Conservation (phyloP, 1,140 invertebrate species). For the Ceratosolen fusciceps region DNA sequence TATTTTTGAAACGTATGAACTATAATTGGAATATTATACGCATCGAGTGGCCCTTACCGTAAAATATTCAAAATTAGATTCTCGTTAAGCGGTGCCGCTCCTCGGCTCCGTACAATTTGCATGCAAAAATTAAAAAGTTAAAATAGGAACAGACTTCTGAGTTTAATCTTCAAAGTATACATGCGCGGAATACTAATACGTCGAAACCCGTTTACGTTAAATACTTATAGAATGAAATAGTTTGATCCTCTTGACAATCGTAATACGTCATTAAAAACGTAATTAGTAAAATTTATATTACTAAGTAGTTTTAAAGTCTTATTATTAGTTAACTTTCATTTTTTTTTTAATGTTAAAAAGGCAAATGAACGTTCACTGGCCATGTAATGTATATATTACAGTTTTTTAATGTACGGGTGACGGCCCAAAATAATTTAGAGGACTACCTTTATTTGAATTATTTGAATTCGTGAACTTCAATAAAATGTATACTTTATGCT, state of each 20-base stretch:
- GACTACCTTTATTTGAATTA: too few relatives aligned
- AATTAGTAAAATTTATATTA: background rate
- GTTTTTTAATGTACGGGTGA: too few relatives aligned
- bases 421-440: too few relatives aligned
- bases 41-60: slow-evolving; percentile 23
- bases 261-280: background rate
- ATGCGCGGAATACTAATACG: slow-evolving; percentile 40
- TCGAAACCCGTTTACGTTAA: slow-evolving; percentile 27
- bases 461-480: too few relatives aligned
- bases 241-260: background rate
- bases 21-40: slow-evolving; percentile 45
- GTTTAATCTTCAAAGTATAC: slow-evolving; percentile 41
- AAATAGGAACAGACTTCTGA: slow-evolving; percentile 39
- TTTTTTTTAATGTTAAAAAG: too few relatives aligned
- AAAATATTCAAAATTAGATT: slow-evolving; percentile 49
- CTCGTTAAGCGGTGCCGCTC: slow-evolving; percentile 36
- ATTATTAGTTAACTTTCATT: too few relatives aligned
- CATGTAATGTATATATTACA: too few relatives aligned
- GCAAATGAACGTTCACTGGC: too few relatives aligned
- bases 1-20: slow-evolving; percentile 28
- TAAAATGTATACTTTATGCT: too few relatives aligned
- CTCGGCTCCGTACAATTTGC: slow-evolving; percentile 27
- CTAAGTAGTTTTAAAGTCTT: background rate
- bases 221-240: slow-evolving; percentile 23
- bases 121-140: slow-evolving; percentile 49